Evolutionary conservation across 1,140 invertebrate genomes (phyloP).

Genomic region (Wasmannia auropunctata): DNA sequence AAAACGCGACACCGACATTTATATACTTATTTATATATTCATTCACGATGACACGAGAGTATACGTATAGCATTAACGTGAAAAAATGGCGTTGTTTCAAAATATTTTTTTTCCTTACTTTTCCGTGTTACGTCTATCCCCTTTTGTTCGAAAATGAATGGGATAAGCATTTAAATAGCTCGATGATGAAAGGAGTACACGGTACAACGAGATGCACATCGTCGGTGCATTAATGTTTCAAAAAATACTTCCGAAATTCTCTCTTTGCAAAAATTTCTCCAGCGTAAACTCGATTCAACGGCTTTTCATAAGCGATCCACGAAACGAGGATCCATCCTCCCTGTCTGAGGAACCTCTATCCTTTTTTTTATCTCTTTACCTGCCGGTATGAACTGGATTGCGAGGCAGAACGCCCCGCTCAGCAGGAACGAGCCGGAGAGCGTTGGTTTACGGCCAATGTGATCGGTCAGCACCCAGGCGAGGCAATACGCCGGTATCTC

Average conservation of each 20-base stretch:
- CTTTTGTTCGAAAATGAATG: not conserved
- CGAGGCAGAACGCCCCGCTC: constrained; percentile 85
- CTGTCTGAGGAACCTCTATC: not conserved
- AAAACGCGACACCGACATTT: not conserved
- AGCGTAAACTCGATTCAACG: constrained; percentile 7
- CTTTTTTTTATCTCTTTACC: constrained; percentile 62
- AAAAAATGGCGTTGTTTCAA: not conserved
- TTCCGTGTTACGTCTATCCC: not conserved
- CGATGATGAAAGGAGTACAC: not conserved
- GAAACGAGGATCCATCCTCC: not conserved
- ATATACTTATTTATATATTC: not conserved
- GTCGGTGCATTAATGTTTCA: not conserved
- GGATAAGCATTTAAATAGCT: not conserved
- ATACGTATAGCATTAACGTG: not conserved
- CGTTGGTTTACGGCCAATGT: constrained; percentile 87
- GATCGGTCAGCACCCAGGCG: constrained; percentile 88
- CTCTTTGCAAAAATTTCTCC: not conserved
- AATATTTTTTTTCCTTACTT: not conserved
- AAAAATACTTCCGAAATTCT: not conserved
- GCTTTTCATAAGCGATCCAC: not conserved
- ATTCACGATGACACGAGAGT: not conserved
- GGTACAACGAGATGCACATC: too few species aligned
- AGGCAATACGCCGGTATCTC: constrained; percentile 91
- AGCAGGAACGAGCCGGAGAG: constrained; percentile 87
- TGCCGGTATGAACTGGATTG: constrained; percentile 78